A percentile compares a stretch with the other conserved stretches of the same genome.
Evolutionary conservation across 2,113 vertebrate genomes (phyloP).

Genomic region (Clarias gariepinus): DNA sequence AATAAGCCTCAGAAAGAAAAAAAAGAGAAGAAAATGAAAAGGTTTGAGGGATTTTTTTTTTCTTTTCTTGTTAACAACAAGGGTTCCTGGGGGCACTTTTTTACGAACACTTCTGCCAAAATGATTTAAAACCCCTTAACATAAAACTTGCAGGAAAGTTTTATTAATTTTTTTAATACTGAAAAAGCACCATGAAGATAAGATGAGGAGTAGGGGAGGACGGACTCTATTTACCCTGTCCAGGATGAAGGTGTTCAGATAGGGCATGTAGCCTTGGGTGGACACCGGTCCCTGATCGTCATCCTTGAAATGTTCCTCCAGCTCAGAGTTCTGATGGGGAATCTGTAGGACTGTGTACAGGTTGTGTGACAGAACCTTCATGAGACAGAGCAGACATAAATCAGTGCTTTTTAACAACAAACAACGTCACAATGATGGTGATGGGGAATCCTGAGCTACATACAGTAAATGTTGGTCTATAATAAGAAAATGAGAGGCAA

Average conservation of each 20-base stretch:
- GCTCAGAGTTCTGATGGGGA: slow-evolving; percentile 88
- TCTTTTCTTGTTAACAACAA: not conserved
- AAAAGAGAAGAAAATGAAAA: not conserved
- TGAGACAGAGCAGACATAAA: slow-evolving; percentile 33
- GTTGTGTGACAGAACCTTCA: slow-evolving; percentile 95
- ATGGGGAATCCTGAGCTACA: not conserved
- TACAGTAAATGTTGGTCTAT: not conserved
- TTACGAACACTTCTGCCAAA: not conserved
- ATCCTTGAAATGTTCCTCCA: slow-evolving; percentile 96
- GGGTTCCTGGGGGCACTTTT: not conserved
- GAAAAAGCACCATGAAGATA: not conserved
- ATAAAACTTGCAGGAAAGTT: not conserved
- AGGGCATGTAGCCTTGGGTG: slow-evolving; percentile 98
- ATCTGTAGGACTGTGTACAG: slow-evolving; percentile 90
- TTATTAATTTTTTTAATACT: not conserved
- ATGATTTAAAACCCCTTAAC: not conserved
- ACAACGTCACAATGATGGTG: not conserved
- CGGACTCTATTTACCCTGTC: slow-evolving; percentile 80
- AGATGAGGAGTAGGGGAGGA: not conserved
- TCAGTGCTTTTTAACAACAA: not conserved
- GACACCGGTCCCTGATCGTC: slow-evolving; percentile 96
- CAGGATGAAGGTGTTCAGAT: slow-evolving; percentile 95
- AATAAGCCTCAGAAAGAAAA: not conserved
- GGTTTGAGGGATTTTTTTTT: not conserved
- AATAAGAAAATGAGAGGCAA: not conserved